These are phyloP conservation scores for Zaprionus lineosus DNA, from an alignment of 2,888 invertebrate genomes.

Conservation along the genomic window DNA sequence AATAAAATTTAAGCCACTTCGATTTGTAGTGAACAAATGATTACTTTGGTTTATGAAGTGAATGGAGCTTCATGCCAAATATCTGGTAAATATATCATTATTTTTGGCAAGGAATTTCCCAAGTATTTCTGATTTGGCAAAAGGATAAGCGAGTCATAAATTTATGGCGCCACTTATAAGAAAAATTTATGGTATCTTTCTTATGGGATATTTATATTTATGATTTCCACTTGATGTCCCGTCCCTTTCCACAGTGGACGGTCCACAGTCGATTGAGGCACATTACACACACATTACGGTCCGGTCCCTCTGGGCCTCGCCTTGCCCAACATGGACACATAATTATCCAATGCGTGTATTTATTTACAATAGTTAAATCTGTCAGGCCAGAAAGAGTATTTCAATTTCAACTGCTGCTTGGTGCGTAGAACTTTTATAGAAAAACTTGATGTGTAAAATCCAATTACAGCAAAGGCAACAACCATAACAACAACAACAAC, in stretches of 20 bases:
- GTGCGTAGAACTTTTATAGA: conserved; percentile 24
- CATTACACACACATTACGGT: conserved; percentile 17
- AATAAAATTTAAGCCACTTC: no score
- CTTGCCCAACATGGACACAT: conserved; percentile 32
- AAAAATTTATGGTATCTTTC: conserved; percentile 15
- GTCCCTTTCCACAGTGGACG: not conserved
- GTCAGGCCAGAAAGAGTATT: conserved; percentile 56
- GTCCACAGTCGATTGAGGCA: conserved; percentile 10
- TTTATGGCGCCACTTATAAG: not conserved
- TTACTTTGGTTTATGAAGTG: no score
- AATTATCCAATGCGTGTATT: conserved; percentile 53
- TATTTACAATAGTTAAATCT: conserved; percentile 72
- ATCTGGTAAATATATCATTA: conserved; percentile 52
- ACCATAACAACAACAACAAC: conserved; percentile 10
- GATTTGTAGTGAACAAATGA: no score
- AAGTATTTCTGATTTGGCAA: conserved; percentile 15
- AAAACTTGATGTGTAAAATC: conserved; percentile 19
- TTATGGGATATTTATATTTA: not conserved
- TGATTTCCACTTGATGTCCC: not conserved
- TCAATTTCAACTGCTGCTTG: conserved; percentile 40
- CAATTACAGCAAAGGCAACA: conserved; percentile 17
- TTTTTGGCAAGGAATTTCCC: conserved; percentile 29
- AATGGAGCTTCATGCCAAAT: no score
- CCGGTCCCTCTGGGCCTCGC: not conserved
- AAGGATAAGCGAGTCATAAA: conserved; percentile 32